Conservation (phyloP, 2,797 vertebrate genomes). For the Lepidocolaptes lacrymiger region DNA sequence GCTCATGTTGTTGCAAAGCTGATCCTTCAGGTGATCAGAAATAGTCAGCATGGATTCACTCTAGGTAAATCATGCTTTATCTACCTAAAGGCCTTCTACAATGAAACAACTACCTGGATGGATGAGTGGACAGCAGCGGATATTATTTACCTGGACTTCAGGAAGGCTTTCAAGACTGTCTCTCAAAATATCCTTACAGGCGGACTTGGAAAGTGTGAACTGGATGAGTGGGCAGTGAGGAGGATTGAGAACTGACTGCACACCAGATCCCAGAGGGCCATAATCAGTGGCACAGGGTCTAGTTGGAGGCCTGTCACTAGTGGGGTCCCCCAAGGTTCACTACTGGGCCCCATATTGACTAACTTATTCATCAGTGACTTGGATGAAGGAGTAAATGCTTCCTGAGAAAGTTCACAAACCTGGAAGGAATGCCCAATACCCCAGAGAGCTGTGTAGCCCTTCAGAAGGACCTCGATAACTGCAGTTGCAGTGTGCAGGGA, state of each 20-base stretch:
- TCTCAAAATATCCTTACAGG: background rate
- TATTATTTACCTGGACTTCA: fast-evolving
- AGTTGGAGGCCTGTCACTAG: background rate
- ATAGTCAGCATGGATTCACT: background rate
- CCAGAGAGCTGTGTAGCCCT: background rate
- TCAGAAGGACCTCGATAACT: background rate
- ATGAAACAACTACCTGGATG: background rate
- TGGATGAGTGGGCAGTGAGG: background rate
- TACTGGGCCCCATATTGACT: background rate
- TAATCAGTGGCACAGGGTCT: background rate
- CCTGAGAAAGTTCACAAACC: background rate
- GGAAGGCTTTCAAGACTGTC: background rate
- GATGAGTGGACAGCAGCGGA: background rate
- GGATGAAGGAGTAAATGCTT: background rate
- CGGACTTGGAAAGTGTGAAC: background rate
- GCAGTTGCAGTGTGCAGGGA: background rate
- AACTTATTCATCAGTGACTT: background rate
- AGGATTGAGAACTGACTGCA: background rate
- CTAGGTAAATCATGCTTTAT: background rate
- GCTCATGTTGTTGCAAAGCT: background rate
- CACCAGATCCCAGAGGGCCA: background rate
- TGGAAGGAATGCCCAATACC: background rate
- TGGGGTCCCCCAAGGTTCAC: background rate
- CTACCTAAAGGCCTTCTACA: background rate
- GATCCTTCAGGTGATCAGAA: background rate